A percentile compares a stretch with the other conserved stretches of the same genome.
phyloP scores from a whole-genome alignment of 1,140 invertebrate species.

The Vollenhovia emeryi region DNA sequence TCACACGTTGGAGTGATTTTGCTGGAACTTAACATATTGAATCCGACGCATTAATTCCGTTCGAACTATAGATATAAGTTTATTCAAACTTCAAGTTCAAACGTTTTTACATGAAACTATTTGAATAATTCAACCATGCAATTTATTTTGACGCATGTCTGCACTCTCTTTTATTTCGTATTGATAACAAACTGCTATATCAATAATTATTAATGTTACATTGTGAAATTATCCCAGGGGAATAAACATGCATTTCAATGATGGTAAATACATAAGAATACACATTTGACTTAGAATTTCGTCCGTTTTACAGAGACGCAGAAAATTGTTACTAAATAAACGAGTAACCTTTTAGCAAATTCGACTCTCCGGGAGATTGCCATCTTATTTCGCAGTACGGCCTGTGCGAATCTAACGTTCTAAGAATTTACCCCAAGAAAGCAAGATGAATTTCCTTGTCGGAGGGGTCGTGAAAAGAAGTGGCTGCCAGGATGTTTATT shows the following conservation, averaged over 20 bases:
- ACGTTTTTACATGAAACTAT: background rate
- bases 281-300: background rate
- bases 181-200: background rate
- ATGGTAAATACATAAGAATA: background rate
- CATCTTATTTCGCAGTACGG: background rate
- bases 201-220: background rate
- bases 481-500: conserved; percentile 63
- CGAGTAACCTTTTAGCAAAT: background rate
- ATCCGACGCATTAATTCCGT: background rate
- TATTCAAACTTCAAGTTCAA: background rate
- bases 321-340: background rate
- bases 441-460: conserved; percentile 12
- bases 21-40: background rate
- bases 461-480: conserved; percentile 56
- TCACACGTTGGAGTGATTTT: background rate
- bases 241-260: background rate
- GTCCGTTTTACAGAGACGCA: background rate
- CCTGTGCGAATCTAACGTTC: conserved; percentile 29
- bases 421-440: background rate
- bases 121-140: background rate
- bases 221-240: background rate
- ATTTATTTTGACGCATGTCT: background rate
- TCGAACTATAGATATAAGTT: background rate
- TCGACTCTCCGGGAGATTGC: conserved; percentile 1
- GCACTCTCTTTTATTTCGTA: background rate